phyloP scores from a whole-genome alignment of 2,113 vertebrate species.

The Psophia crepitans region DNA sequence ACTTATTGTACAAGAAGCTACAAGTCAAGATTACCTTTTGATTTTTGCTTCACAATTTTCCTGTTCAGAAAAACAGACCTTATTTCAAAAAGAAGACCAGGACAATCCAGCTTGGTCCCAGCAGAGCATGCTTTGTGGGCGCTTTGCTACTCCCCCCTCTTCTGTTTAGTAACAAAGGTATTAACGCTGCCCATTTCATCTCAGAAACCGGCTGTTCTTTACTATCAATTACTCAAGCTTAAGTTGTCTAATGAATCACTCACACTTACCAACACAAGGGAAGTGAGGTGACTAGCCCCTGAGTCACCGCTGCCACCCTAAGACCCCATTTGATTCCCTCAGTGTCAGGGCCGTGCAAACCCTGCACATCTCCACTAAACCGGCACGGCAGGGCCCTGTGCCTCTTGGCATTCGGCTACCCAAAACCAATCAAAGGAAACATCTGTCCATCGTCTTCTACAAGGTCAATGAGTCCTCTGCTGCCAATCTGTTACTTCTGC shows the following conservation, averaged over 20 bases:
- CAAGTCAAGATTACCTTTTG: neutral
- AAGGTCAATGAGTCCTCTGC: neutral
- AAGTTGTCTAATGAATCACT: neutral
- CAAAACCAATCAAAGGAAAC: no score
- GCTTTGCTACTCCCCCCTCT: neutral
- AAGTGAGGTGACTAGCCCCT: neutral
- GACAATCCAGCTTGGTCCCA: neutral
- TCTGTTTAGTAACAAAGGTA: neutral
- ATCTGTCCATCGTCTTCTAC: neutral
- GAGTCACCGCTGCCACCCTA: neutral
- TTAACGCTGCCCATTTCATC: neutral
- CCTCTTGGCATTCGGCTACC: neutral
- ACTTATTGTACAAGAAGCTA: neutral
- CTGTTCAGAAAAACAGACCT: neutral
- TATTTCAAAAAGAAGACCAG: neutral
- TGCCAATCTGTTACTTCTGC: neutral
- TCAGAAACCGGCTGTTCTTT: neutral
- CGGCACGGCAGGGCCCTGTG: fast-evolving
- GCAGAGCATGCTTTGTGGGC: neutral
- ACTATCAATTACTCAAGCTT: neutral
- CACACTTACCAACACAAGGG: neutral
- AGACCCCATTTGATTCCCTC: neutral
- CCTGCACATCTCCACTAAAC: neutral
- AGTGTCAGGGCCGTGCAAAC: neutral
- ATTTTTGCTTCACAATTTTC: neutral